Evolutionary conservation across 2,797 vertebrate species (phyloP), one percentile per base, ranked within the genome.

Genomic region (Cephalopachus bancanus): DNA sequence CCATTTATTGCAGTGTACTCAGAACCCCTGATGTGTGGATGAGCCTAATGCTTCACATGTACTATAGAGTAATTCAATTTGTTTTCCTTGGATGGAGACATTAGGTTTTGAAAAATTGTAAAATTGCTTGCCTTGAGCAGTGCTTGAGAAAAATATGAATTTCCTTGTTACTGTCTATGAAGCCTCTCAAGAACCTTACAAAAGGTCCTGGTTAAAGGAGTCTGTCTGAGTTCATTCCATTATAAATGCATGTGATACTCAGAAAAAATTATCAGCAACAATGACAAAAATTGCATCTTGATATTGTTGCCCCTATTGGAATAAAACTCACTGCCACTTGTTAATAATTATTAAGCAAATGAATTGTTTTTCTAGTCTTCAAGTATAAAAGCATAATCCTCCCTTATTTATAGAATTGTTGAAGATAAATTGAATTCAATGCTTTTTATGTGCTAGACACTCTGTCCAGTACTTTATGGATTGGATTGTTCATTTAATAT

Each of bases 31-130:
- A 60, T 30, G 49, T 33, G 60, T 6, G 16, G 75, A 12, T 60
- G 71, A 93, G 33, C 57, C 10, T 44, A 10, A 33, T 17, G 26
- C 5, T n/a, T 57, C 15, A 3, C 75, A 1, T 67, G 72, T 89
- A 7, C 53, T 71, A 24, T 7, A n/a, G 64, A 89, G 57, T 67
- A 74, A 90, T 93, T 97, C 87, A 92, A n/a, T 94, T 92, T 87
- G 60, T 92, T 93, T 96, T 90, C 81, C 81, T 57, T 92, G 80
- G 75, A 93, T 96, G 87, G 94, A 93, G 80, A 94, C 72, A 69
- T 94, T 88, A 87, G 62, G 60, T 84, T 95, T 95, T 94, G 67
- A 96, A 93, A 97, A 97, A 94, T 44, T 84, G 84, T 93, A 88
- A 96, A 85, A 94, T 85, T 84, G 30, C 65, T 89, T 95, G 83